Evolutionary conservation across 2,113 vertebrate genomes (phyloP).

Genomic region (Zootoca vivipara): DNA sequence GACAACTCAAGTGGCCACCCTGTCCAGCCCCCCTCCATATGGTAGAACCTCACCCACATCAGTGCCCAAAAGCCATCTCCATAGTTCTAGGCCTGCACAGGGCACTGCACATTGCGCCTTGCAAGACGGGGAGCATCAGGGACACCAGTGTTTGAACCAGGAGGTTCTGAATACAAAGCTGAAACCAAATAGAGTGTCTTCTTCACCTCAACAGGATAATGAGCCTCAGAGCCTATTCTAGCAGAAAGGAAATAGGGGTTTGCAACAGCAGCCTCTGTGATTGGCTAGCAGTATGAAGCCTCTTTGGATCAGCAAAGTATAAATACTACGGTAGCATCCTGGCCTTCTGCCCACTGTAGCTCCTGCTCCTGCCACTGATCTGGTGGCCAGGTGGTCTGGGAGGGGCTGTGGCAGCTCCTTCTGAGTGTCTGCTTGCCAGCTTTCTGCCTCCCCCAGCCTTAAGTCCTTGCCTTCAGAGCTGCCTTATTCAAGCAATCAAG

Average conservation of each 20-base stretch:
- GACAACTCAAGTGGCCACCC: not conserved
- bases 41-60: not conserved
- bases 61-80: not conserved
- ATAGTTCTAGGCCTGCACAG: not conserved
- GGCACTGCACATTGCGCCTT: not conserved
- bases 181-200: no score
- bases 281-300: not conserved
- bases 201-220: not conserved
- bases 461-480: not conserved
- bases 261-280: not conserved
- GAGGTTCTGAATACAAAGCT: not conserved
- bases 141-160: not conserved
- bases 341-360: not conserved
- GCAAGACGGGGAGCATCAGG: not conserved
- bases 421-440: not conserved
- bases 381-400: not conserved
- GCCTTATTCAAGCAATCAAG: constrained; percentile 14
- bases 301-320: not conserved
- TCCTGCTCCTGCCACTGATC: not conserved
- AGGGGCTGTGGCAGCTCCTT: not conserved
- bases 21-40: not conserved
- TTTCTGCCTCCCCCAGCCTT: not conserved
- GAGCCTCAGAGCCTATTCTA: no score
- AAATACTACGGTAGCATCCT: not conserved
- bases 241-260: no score